Evolutionary conservation across 2,797 vertebrate genomes (phyloP), one percentile per base, ranked within the genome.

Genomic region (Aplochiton taeniatus): DNA sequence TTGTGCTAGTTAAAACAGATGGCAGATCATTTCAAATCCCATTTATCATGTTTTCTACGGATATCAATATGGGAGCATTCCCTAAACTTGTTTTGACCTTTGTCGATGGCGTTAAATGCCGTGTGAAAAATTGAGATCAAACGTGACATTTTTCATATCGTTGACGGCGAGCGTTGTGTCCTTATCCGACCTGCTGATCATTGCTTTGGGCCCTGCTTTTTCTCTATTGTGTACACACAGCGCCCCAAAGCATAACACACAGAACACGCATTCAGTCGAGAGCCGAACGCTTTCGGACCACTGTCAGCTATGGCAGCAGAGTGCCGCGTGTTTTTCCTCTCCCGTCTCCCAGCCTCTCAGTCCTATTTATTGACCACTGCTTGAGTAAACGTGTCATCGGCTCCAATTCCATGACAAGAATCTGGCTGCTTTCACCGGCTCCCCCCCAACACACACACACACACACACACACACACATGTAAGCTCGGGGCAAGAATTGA

Each of bases 391-490:
- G 73, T 83, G 77, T 76, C 67, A 79, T 59, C 46, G 71, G 65
- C 84, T 87, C 72, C 81, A 87, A 85, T 79, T 68, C 74, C 80
- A 74, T 77, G 75, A 86, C 88, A 80, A 87, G 81, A 66, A 77
- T 83, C 79, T 47, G 58, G 49, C 71, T 52, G 75, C 68, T 81
- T 73, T 80, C 2, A 8, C 73, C 69, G 59, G 66, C 62, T 52
- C 41, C 66, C 18, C 43, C 12, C 12, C 58, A n/a, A n/a, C n/a
- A n/a, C n/a, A n/a, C n/a, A n/a, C n/a, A n/a, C n/a, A n/a, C n/a
- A n/a, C n/a, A n/a, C n/a, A n/a, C n/a, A n/a, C n/a, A n/a, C n/a
- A n/a, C n/a, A 69, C 49, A 71, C 17, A 50, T 65, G 13, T 81
- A 75, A 74, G 58, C 31, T 70, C 63, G 75, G 65, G 73, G 48